phyloP scores from a whole-genome alignment of 2,888 invertebrate genomes.

The Habrosyne pyritoides region DNA sequence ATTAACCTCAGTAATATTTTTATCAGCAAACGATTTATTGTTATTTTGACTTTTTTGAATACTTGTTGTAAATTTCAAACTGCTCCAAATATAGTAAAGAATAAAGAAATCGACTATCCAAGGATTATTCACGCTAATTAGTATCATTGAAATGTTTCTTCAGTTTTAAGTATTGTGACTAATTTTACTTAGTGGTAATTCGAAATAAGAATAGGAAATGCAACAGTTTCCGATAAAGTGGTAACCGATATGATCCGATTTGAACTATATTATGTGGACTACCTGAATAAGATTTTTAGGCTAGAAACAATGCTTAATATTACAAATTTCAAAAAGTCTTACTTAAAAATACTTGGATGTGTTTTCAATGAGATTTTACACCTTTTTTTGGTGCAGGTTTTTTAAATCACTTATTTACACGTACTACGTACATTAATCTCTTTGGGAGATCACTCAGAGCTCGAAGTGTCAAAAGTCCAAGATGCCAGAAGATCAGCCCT shows the following conservation, averaged over 20 bases:
- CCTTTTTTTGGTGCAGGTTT: too few species aligned
- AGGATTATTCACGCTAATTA: constrained; percentile 11
- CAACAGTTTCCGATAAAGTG: constrained; percentile 21
- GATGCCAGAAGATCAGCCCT: background rate
- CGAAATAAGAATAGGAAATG: constrained; percentile 17
- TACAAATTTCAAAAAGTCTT: too few species aligned
- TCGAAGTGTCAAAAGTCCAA: too few species aligned
- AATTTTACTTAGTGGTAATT: constrained; percentile 38
- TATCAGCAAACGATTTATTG: background rate
- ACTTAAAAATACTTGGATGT: too few species aligned
- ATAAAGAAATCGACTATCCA: background rate
- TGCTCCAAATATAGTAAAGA: background rate
- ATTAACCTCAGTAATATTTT: background rate
- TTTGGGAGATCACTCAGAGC: background rate
- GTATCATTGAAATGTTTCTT: constrained; percentile 24
- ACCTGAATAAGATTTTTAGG: background rate
- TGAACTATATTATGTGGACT: background rate
- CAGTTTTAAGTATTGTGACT: constrained; percentile 43
- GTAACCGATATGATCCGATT: constrained; percentile 5
- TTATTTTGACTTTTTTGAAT: background rate
- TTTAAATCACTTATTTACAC: background rate
- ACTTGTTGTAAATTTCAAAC: too few species aligned
- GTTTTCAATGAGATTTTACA: too few species aligned
- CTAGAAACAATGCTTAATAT: background rate
- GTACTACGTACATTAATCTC: background rate